Conservation (phyloP, 2,888 invertebrate genomes). For the Phalera bucephala region DNA sequence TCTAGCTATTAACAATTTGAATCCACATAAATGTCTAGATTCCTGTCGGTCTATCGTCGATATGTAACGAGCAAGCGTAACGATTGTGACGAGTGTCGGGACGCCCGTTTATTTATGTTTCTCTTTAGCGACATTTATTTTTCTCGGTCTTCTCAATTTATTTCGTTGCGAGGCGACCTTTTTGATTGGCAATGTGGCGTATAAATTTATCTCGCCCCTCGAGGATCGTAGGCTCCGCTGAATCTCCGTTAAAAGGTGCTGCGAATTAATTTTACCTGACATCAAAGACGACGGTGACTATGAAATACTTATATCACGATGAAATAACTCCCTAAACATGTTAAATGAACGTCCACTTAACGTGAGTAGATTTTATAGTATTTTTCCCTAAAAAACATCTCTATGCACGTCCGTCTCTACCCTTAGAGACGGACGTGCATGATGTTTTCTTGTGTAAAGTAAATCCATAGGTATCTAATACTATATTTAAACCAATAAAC, state of each 20-base stretch:
- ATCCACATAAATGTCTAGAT: slow-evolving; percentile 38
- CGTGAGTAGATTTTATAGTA: no score
- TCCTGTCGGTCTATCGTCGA: slow-evolving; percentile 22
- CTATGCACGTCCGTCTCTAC: no score
- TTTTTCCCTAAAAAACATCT: no score
- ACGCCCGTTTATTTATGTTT: slow-evolving; percentile 42
- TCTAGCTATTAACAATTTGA: slow-evolving; percentile 34
- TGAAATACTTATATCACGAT: slow-evolving; percentile 64
- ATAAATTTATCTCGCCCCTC: slow-evolving; percentile 66
- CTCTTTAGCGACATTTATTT: slow-evolving; percentile 50
- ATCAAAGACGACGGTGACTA: slow-evolving; percentile 58
- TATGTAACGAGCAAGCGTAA: slow-evolving; percentile 16
- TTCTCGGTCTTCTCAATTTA: slow-evolving; percentile 60
- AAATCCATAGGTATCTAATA: no score
- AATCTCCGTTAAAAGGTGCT: slow-evolving; percentile 67
- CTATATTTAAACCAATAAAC: no score
- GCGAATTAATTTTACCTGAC: slow-evolving; percentile 75
- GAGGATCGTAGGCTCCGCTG: slow-evolving; percentile 54
- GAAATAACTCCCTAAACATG: slow-evolving; percentile 58
- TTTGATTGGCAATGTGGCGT: slow-evolving; percentile 77
- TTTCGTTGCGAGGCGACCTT: slow-evolving; percentile 65
- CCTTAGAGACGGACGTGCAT: no score
- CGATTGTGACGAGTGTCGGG: slow-evolving; percentile 30
- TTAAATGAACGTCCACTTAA: slow-evolving; percentile 18
- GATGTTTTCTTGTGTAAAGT: no score